Base-by-base conservation (phyloP, 2,797 vertebrate species). In the Megalops cyprinoides region DNA sequence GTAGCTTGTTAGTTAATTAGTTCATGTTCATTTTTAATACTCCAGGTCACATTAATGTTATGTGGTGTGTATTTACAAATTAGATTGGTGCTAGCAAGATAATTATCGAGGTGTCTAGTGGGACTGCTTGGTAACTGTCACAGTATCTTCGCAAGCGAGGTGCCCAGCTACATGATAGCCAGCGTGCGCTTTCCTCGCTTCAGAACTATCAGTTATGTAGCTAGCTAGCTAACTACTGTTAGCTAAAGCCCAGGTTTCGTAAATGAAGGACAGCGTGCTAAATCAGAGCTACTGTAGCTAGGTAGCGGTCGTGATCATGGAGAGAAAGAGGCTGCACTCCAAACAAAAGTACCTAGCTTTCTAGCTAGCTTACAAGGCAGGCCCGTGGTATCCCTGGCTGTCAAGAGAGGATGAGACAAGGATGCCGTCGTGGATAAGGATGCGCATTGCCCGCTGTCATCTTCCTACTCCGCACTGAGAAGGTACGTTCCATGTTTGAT, bases 341-440 rank as follows among this genome's bases (percentile, higher is more conserved):
- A 2, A 39, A 14, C 12, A 71, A 23, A 71, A 42, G 67, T 6
- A 4, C 5, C 2, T 58, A 58, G 15, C 51, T 12, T 10, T 15
- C 25, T 7, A 71, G 67, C 37, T 42, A 42, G 65, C 37, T 44
- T 58, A 39, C 67, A 71, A 71, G 44, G 42, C 34, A 44, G 18
- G 37, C 39, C 34, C 39, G 20, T 71, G 67, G 44, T 20, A 71
- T 37, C 39, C 51, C 51, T 15, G 15, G 51, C 67, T 71, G 67
- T 71, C 67, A 42, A 20, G 37, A 31, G 67, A 42, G 34, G 20
- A 44, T 53, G 25, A 53, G 1, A 56, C 14, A 1, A 56, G 53
- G 48, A 53, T 71, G 67, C 67, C 20, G 39, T 4, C n/a, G 67
- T 71, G 67, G 67, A 71, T 23, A 71, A 44, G 37, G 10, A 71